Conservation (phyloP, 2,797 vertebrate genomes). For the Delichon dasypus region DNA sequence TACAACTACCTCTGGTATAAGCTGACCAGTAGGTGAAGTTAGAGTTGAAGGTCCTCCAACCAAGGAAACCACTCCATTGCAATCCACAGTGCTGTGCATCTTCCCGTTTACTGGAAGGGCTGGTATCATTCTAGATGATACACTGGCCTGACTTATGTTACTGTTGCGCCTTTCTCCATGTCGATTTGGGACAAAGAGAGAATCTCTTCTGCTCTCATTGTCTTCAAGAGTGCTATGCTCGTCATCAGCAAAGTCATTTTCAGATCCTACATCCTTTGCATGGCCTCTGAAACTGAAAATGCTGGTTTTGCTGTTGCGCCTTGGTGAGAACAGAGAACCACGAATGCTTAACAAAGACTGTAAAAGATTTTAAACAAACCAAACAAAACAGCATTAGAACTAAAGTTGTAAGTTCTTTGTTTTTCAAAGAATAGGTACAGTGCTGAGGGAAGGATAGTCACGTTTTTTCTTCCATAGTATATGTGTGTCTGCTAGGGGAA, state of each 20-base stretch:
- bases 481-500: background rate
- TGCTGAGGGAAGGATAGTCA: background rate
- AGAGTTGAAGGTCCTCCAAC: conserved; percentile 85
- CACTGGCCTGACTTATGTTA: conserved; percentile 88
- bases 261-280: conserved; percentile 83
- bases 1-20: conserved; percentile 87
- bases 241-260: conserved; percentile 95
- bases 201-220: conserved; percentile 86
- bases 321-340: conserved; percentile 88
- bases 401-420: background rate
- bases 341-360: conserved; percentile 94
- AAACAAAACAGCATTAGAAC: conserved; percentile 7
- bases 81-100: conserved; percentile 92
- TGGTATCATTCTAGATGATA: conserved; percentile 83
- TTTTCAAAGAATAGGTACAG: background rate
- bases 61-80: conserved; percentile 91
- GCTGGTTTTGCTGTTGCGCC: conserved; percentile 92
- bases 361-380: conserved; percentile 60
- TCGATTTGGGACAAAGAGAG: conserved; percentile 85
- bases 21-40: conserved; percentile 84
- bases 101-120: conserved; percentile 83
- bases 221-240: conserved; percentile 94
- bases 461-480: background rate
- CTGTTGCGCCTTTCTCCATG: conserved; percentile 85
- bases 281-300: conserved; percentile 92